Evolutionary conservation across 2,797 vertebrate genomes (phyloP).

Genomic region (Distichodus sexfasciatus): DNA sequence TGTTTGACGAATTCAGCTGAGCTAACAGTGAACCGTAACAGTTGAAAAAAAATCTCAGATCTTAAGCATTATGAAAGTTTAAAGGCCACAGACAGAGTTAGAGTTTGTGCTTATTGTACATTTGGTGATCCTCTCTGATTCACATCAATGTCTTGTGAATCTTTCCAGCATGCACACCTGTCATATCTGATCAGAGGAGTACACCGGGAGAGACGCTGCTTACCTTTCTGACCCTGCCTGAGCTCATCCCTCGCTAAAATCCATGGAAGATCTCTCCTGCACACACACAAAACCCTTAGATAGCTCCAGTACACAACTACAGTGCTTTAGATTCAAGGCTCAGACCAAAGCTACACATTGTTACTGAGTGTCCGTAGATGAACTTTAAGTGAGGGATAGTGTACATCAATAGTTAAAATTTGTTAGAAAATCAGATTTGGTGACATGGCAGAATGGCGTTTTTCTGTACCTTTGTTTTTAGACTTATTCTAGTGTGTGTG

Average conservation of each 20-base stretch:
- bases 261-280: not conserved
- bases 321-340: no score
- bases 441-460: no score
- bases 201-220: not conserved
- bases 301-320: not conserved
- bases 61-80: not conserved
- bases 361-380: no score
- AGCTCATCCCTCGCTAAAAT: not conserved
- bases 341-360: no score
- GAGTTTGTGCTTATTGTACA: conserved; percentile 5
- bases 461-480: no score
- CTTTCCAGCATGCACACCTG: conserved; percentile 57
- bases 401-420: no score
- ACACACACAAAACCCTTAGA: not conserved
- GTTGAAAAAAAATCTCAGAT: conserved; percentile 17
- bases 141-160: conserved; percentile 62
- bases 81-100: not conserved
- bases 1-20: conserved; percentile 27
- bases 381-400: no score
- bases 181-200: conserved; percentile 60
- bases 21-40: conserved; percentile 16
- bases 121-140: conserved; percentile 61
- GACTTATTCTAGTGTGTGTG: no score
- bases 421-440: no score
- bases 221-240: conserved; percentile 45